These are phyloP conservation scores for Harpalus rubripes DNA, from an alignment of 2,888 invertebrate species.

Conservation along the genomic window DNA sequence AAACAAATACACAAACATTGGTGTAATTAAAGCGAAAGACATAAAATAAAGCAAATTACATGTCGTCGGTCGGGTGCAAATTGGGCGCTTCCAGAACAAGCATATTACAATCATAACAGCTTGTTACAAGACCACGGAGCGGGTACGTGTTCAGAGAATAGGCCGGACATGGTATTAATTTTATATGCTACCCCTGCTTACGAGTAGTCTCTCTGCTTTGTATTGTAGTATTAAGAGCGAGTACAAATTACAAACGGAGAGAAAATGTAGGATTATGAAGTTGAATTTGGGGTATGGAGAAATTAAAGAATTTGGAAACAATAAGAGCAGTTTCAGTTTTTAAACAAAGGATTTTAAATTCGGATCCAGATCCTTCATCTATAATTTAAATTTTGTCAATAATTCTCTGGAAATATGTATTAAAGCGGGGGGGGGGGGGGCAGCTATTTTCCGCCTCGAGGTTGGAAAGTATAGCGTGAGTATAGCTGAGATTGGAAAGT, in stretches of 20 bases:
- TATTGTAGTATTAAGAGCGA: conserved; percentile 20
- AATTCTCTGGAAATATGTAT: too few relatives aligned
- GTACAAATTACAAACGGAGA: too few relatives aligned
- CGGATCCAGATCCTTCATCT: too few relatives aligned
- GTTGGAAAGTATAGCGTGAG: too few relatives aligned
- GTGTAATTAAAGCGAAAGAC: background rate
- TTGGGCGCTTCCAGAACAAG: conserved; percentile 18
- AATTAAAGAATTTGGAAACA: too few relatives aligned
- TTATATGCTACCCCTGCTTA: conserved; percentile 35
- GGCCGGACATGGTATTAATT: conserved; percentile 53
- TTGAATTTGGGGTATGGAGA: background rate
- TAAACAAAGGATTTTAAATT: too few relatives aligned
- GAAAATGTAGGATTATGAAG: background rate
- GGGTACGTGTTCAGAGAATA: background rate
- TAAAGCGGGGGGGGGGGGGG: too few relatives aligned
- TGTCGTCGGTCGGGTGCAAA: conserved; percentile 6
- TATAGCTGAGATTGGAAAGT: too few relatives aligned
- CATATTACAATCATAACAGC: conserved; percentile 14
- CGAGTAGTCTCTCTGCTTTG: background rate
- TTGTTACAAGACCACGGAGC: background rate
- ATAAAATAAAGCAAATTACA: conserved; percentile 32
- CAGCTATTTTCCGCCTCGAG: too few relatives aligned
- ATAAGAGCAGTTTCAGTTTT: too few relatives aligned
- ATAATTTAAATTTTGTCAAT: too few relatives aligned
- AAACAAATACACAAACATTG: background rate